Evolutionary conservation across 2,797 vertebrate genomes (phyloP).

Genomic region (Spinus pinus): DNA sequence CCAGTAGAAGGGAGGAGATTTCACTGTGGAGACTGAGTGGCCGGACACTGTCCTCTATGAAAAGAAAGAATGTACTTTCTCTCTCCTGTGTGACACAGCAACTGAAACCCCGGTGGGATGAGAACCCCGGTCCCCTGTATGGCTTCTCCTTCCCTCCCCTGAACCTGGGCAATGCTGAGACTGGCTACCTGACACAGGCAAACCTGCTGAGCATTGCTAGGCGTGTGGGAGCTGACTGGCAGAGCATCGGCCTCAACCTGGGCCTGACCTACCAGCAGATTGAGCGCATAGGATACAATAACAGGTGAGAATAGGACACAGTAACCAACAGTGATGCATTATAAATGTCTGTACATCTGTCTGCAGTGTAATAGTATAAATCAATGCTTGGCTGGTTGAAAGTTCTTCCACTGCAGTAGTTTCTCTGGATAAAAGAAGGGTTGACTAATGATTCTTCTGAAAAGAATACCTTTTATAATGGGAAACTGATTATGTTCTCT

Average conservation of each 20-base stretch:
- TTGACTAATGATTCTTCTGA: background rate
- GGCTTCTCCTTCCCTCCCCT: constrained; percentile 78
- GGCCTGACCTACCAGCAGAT: constrained; percentile 86
- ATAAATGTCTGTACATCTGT: fast-evolving
- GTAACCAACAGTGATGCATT: background rate
- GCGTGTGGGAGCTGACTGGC: constrained; percentile 89
- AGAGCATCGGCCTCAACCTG: constrained; percentile 86
- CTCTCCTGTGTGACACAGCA: constrained; percentile 46
- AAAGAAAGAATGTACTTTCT: background rate
- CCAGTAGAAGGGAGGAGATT: background rate
- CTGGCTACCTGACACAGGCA: constrained; percentile 91
- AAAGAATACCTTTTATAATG: background rate
- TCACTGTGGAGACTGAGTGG: background rate
- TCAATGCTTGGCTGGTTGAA: background rate
- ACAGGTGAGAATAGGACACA: constrained; percentile 75
- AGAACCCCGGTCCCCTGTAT: background rate
- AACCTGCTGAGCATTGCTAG: constrained; percentile 91
- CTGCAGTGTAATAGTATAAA: background rate
- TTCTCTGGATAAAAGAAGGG: background rate
- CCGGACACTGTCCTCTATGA: background rate
- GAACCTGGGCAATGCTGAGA: constrained; percentile 92
- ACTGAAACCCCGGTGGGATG: constrained; percentile 56
- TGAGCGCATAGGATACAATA: constrained; percentile 83
- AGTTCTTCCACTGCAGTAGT: background rate
- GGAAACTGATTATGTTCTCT: background rate